These are phyloP conservation scores for Hirundichthys speculiger DNA, from an alignment of 2,113 vertebrate species.

Conservation along the genomic window DNA sequence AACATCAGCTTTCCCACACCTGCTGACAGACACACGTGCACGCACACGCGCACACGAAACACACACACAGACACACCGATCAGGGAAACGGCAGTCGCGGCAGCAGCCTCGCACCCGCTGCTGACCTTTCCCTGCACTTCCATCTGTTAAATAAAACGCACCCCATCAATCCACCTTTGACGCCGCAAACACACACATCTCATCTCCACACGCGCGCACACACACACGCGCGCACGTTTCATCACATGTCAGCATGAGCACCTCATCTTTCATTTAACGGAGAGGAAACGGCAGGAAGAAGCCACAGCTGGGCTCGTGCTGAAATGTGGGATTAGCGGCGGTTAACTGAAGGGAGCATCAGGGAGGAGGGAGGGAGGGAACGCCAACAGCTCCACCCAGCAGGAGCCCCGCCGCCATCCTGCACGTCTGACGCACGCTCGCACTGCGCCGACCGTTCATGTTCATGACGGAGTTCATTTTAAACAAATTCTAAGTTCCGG, in stretches of 20 bases:
- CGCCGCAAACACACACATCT: constrained; percentile 45
- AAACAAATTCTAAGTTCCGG: no score
- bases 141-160: constrained; percentile 69
- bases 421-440: no score
- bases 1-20: constrained; percentile 36
- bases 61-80: constrained; percentile 42
- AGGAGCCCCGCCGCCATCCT: no score
- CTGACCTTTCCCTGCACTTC: constrained; percentile 65
- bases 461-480: no score
- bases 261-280: constrained; percentile 66
- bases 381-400: background rate
- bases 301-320: constrained; percentile 29
- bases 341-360: constrained; percentile 4
- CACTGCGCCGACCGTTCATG: no score
- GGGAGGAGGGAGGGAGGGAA: background rate
- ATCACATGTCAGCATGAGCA: constrained; percentile 36
- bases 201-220: constrained; percentile 30
- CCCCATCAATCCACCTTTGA: constrained; percentile 55
- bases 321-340: constrained; percentile 37
- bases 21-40: constrained; percentile 27
- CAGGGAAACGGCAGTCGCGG: constrained; percentile 45
- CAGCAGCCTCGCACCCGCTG: constrained; percentile 21
- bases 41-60: background rate
- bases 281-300: constrained; percentile 46
- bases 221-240: constrained; percentile 17